Evolutionary conservation across 2,113 vertebrate species (phyloP).

Genomic region (Stomatorhinus ivindoensis): DNA sequence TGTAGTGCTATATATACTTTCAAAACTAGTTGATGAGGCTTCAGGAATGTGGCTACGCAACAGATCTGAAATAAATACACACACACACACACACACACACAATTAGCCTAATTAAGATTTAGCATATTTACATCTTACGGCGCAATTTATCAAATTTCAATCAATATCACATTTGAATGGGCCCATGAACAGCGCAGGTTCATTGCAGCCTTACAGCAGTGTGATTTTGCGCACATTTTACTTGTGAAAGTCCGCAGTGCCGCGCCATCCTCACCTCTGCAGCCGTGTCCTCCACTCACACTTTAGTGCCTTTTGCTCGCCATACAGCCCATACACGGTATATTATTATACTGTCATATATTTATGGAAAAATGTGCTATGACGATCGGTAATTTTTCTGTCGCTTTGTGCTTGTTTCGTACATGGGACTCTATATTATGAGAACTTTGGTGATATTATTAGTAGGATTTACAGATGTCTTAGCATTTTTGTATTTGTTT

Average conservation of each 20-base stretch:
- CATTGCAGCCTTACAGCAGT: not conserved
- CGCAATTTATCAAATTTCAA: not conserved
- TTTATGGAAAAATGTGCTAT: not conserved
- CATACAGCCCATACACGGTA: not conserved
- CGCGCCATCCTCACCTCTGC: not conserved
- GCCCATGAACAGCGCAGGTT: not conserved
- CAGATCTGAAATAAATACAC: not conserved
- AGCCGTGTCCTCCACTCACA: not conserved
- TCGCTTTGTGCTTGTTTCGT: not conserved
- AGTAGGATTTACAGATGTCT: not conserved
- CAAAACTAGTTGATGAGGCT: not conserved
- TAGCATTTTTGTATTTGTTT: not conserved
- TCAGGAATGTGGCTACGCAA: not conserved
- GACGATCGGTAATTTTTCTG: not conserved
- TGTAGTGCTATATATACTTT: not conserved
- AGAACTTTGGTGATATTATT: not conserved
- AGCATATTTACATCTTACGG: not conserved
- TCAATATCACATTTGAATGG: not conserved
- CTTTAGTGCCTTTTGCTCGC: not conserved
- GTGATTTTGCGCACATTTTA: not conserved
- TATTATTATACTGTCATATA: not conserved
- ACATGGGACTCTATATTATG: not conserved
- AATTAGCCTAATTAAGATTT: not conserved
- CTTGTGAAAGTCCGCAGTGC: not conserved
- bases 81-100: no score